Percentiles rank a stretch among this genome's conserved stretches.
Conservation (phyloP, 2,113 vertebrate genomes). For the Corythornis cristatus region DNA sequence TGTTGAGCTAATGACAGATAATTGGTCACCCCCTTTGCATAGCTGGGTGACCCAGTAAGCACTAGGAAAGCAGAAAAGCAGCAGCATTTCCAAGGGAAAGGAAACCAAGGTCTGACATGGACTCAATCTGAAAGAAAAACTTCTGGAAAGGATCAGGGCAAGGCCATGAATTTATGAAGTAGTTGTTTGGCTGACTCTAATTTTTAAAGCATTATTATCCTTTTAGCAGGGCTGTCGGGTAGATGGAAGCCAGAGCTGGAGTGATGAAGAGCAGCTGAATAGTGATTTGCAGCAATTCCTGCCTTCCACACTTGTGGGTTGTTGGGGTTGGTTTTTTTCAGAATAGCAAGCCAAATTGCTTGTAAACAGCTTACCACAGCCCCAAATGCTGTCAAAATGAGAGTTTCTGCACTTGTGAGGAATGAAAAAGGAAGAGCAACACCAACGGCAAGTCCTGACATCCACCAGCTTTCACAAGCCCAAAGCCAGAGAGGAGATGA, state of each 20-base stretch:
- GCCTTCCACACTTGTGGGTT: neutral
- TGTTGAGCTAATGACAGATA: constrained; percentile 21
- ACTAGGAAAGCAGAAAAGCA: neutral
- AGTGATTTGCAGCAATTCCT: constrained; percentile 26
- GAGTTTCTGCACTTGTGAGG: neutral
- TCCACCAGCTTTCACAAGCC: neutral
- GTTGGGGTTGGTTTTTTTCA: neutral
- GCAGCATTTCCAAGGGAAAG: constrained; percentile 14
- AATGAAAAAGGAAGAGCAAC: neutral
- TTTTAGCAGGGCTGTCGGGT: constrained; percentile 48
- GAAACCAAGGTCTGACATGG: neutral
- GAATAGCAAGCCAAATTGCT: neutral
- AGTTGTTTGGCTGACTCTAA: constrained; percentile 54
- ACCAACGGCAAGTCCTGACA: neutral
- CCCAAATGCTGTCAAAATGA: neutral
- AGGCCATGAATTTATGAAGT: constrained; percentile 67
- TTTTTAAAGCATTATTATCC: constrained; percentile 73
- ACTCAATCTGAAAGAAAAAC: constrained; percentile 29
- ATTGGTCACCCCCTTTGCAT: constrained; percentile 11
- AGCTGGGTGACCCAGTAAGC: neutral
- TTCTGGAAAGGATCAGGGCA: constrained; percentile 65
- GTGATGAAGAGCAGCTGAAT: constrained; percentile 59
- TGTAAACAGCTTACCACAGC: neutral
- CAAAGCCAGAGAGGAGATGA: neutral
- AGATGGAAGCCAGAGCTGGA: constrained; percentile 59